A percentile compares a stretch with the other conserved stretches of the same genome.
These are phyloP conservation scores for Noctuana brunneofusca DNA, from an alignment of 2,888 invertebrate species.

Conservation along the genomic window DNA sequence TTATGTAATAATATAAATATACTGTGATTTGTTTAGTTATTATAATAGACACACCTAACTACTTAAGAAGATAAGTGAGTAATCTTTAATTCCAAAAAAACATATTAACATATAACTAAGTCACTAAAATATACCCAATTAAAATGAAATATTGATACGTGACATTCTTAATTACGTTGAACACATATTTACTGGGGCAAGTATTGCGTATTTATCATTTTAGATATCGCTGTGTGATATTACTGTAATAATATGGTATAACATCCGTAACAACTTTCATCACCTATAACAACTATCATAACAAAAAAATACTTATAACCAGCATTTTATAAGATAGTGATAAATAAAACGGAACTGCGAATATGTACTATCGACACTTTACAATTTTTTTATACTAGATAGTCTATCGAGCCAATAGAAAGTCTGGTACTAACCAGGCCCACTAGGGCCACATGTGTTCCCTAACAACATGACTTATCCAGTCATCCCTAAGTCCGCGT, in stretches of 20 bases:
- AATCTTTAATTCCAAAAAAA: background rate
- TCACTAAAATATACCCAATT: constrained; percentile 22
- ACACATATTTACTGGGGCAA: background rate
- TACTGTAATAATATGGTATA: too few relatives aligned
- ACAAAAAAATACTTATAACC: too few relatives aligned
- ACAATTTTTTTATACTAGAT: too few relatives aligned
- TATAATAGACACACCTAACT: background rate
- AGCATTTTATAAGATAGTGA: too few relatives aligned
- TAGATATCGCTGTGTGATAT: constrained; percentile 5
- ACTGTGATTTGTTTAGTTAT: background rate
- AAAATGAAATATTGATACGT: constrained; percentile 26
- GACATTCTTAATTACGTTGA: constrained; percentile 7
- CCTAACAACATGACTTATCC: constrained; percentile 3
- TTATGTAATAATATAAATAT: background rate
- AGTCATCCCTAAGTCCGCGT: constrained; percentile 39
- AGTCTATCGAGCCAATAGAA: too few relatives aligned
- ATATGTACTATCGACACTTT: too few relatives aligned
- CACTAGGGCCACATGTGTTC: too few relatives aligned
- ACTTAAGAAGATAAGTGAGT: background rate
- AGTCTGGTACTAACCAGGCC: too few relatives aligned
- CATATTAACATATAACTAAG: constrained; percentile 4
- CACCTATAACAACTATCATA: too few relatives aligned
- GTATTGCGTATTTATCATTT: constrained; percentile 9
- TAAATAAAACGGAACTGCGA: too few relatives aligned
- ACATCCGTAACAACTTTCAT: too few relatives aligned